phyloP scores from a whole-genome alignment of 2,797 vertebrate species.

The Macroramphosus scolopax region DNA sequence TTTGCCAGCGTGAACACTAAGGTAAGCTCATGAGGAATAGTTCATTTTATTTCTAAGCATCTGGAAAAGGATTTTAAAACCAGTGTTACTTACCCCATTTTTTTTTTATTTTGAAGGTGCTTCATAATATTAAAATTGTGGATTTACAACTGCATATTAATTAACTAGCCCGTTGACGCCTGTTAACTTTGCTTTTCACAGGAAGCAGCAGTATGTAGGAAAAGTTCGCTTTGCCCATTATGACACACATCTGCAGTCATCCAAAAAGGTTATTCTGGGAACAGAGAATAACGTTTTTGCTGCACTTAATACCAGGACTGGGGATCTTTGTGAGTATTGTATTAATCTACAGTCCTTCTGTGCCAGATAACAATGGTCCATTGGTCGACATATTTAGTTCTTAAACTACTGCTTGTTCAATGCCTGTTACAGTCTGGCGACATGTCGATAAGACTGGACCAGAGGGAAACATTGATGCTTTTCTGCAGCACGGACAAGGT shows the following conservation, averaged over 20 bases:
- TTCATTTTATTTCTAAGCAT: no score
- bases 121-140: no score
- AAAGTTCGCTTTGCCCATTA: slow-evolving; percentile 90
- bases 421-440: slow-evolving; percentile 85
- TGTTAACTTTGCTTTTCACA: slow-evolving; percentile 56
- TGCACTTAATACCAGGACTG: slow-evolving; percentile 88
- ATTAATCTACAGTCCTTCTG: not conserved
- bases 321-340: slow-evolving; percentile 88
- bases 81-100: no score
- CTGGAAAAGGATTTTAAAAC: no score
- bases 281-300: slow-evolving; percentile 95
- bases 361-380: not conserved
- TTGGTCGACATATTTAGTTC: not conserved
- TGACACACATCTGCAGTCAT: slow-evolving; percentile 84
- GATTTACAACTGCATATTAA: no score
- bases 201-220: slow-evolving; percentile 94
- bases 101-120: no score
- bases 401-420: not conserved
- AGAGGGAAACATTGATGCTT: slow-evolving; percentile 85
- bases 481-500: slow-evolving; percentile 91
- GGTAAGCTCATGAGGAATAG: not conserved
- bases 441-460: slow-evolving; percentile 89
- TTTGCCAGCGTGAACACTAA: not conserved
- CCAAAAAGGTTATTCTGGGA: slow-evolving; percentile 90
- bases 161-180: no score